Percentiles rank a stretch among this genome's conserved stretches.
phyloP scores from a whole-genome alignment of 1,140 invertebrate species.

The Sycobia sp. region DNA sequence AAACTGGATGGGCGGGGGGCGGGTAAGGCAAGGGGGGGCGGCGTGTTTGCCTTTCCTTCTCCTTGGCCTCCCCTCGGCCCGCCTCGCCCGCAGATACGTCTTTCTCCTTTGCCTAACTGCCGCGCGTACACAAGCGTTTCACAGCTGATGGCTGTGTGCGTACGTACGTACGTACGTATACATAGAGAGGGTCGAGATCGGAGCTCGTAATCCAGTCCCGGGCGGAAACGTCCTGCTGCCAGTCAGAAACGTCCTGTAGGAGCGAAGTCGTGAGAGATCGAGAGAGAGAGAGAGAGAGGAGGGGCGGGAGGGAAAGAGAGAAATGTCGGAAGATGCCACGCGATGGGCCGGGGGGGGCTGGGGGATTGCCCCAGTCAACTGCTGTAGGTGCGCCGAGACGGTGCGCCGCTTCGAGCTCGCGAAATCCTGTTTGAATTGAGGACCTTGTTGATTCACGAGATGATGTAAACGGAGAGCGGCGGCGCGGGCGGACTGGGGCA shows the following conservation, averaged over 20 bases:
- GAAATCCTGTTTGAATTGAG: constrained; percentile 26
- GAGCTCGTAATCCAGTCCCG: constrained; percentile 1
- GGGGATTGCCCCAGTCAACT: not conserved
- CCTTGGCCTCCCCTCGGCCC: not conserved
- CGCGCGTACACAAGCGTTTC: too few relatives aligned
- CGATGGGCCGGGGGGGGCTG: too few relatives aligned
- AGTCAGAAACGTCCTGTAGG: not conserved
- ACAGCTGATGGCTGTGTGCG: too few relatives aligned
- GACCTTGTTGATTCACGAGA: constrained; percentile 4
- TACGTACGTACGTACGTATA: not conserved
- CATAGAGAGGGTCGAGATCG: not conserved
- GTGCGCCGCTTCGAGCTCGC: too few relatives aligned
- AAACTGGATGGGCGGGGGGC: too few relatives aligned
- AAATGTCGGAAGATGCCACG: too few relatives aligned
- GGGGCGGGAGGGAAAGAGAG: not conserved
- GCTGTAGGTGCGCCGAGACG: too few relatives aligned
- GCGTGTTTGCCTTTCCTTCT: constrained; percentile 9
- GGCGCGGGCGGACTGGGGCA: too few relatives aligned
- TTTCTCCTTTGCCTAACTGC: too few relatives aligned
- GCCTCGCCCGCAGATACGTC: too few relatives aligned
- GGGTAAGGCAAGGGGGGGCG: not conserved
- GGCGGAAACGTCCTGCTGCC: not conserved
- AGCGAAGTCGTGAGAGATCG: too few relatives aligned
- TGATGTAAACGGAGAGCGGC: constrained; percentile 7
- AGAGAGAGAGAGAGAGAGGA: not conserved